These are phyloP conservation scores for Cynaeus angustus DNA, from an alignment of 2,888 invertebrate species.

Conservation along the genomic window DNA sequence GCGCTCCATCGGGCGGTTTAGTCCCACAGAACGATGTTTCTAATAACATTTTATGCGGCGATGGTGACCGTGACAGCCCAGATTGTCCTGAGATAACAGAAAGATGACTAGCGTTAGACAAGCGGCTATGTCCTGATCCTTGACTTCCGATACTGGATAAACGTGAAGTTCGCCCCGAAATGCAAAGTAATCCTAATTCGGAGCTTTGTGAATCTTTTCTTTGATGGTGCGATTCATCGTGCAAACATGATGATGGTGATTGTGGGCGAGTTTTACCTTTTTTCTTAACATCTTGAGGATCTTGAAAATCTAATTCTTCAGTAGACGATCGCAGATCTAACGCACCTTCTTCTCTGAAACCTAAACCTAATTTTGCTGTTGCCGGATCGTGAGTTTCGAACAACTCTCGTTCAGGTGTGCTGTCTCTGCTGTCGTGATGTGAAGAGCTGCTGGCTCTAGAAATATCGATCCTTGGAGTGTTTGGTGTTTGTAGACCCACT, in stretches of 20 bases:
- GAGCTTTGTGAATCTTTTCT: slow-evolving; percentile 77
- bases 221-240: slow-evolving; percentile 65
- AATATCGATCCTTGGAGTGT: slow-evolving; percentile 90
- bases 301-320: slow-evolving; percentile 90
- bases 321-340: slow-evolving; percentile 90
- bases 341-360: slow-evolving; percentile 80
- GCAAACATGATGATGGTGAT: slow-evolving; percentile 60
- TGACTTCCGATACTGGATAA: slow-evolving; percentile 88
- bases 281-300: slow-evolving; percentile 71
- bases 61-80: slow-evolving; percentile 81
- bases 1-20: slow-evolving; percentile 76
- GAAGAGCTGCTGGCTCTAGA: slow-evolving; percentile 92
- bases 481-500: slow-evolving; percentile 76
- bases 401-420: slow-evolving; percentile 89
- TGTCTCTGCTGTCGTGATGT: slow-evolving; percentile 89
- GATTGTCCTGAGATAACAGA: slow-evolving; percentile 76
- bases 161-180: slow-evolving; percentile 87
- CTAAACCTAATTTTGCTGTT: slow-evolving; percentile 68
- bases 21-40: slow-evolving; percentile 94
- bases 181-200: slow-evolving; percentile 83
- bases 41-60: slow-evolving; percentile 92
- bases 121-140: slow-evolving; percentile 72
- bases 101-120: slow-evolving; percentile 74
- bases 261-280: slow-evolving; percentile 65
- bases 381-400: slow-evolving; percentile 67